Base-by-base conservation (phyloP, 2,113 vertebrate genomes). In the Lutjanus erythropterus region DNA sequence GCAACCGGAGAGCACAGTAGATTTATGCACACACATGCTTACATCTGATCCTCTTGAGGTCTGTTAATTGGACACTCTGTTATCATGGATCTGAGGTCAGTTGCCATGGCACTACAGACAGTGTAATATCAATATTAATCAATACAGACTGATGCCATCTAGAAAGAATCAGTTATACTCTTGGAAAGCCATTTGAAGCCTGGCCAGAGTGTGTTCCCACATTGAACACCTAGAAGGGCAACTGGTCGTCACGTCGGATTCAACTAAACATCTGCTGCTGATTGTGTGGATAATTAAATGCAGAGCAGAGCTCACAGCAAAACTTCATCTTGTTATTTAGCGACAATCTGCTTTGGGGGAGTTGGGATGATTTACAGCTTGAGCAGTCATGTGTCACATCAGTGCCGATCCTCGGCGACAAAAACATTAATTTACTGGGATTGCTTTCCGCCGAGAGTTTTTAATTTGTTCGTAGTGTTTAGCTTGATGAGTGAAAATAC, bases 251-350 rank as follows among this genome's bases (percentile, higher is more conserved):
- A 50, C n/a, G 9, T 80, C 46, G 5, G 35, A 53, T 50, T 71
- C 46, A 7, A 19, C 62, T 58, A 35, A 87, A 85, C 92, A 92
- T 89, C 88, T 93, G 87, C 81, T 80, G 77, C 75, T 53, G 55
- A 88, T 91, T 60, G 70, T 67, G 65, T 4, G 39, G 42, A 46
- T 87, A 93, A 94, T 91, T 80, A 85, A 85, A 80, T 62, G 25
- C 86, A 88, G 84, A 80, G 53, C 71, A 42, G 75, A 58, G 79
- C 73, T 81, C 59, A 41, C 41, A 72, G 72, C 37, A 70, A 70
- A 81, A 83, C 75, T 39, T 80, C 71, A 66, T 83, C 71, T 62
- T 58, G 33, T 80, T 74, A 60, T 74, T 88, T 27, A 68, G 61
- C 49, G 74, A 60, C 59, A 73, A 53, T 84, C 73, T 88, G 74